phyloP scores from a whole-genome alignment of 2,113 vertebrate genomes.

The Apodemus sylvaticus region DNA sequence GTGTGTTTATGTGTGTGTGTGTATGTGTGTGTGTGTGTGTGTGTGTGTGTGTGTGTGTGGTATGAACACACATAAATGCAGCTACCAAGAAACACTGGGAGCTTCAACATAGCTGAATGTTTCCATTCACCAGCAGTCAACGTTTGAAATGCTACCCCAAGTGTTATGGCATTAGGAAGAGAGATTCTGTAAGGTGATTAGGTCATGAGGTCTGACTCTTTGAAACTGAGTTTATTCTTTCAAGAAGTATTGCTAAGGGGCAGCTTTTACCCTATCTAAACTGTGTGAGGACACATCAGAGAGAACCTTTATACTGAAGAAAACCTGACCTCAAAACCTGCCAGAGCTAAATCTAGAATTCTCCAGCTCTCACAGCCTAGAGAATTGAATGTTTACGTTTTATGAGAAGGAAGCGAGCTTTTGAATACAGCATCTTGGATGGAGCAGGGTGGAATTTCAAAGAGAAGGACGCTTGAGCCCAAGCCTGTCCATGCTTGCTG shows the following conservation, averaged over 20 bases:
- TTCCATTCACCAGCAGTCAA: background rate
- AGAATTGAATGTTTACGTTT: background rate
- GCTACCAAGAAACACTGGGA: background rate
- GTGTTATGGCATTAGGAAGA: background rate
- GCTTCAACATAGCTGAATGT: background rate
- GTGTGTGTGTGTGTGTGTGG: no score
- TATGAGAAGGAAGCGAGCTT: background rate
- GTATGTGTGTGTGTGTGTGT: no score
- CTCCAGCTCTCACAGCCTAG: background rate
- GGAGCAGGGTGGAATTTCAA: conserved; percentile 14
- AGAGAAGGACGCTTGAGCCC: background rate
- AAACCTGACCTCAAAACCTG: background rate
- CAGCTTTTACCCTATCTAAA: background rate
- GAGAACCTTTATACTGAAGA: accelerated
- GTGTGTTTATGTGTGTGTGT: no score
- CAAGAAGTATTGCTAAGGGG: background rate
- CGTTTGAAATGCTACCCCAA: background rate
- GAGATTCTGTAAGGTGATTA: background rate
- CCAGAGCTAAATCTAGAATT: background rate
- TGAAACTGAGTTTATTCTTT: background rate
- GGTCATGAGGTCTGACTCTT: background rate
- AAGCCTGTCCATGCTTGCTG: background rate
- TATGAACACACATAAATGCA: background rate
- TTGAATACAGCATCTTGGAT: background rate
- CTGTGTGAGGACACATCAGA: background rate